These are phyloP conservation scores for Lepus europaeus DNA, from an alignment of 2,113 vertebrate genomes.

Conservation along the genomic window DNA sequence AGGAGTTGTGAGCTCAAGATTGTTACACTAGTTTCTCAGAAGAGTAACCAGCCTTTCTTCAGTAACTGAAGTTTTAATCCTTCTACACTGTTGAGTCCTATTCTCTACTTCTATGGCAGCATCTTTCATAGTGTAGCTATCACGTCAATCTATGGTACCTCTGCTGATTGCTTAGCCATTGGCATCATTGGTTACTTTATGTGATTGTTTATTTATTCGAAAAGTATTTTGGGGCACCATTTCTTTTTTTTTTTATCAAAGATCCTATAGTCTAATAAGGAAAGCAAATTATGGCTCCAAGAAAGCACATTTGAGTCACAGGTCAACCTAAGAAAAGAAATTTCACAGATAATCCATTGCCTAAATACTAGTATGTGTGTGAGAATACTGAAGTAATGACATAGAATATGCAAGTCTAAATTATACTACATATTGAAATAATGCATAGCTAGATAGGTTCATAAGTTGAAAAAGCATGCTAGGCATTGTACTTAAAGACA, in stretches of 20 bases:
- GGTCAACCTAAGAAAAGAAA: neutral
- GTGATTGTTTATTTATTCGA: slow-evolving; percentile 36
- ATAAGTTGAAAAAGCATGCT: neutral
- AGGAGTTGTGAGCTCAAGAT: neutral
- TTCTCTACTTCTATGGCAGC: neutral
- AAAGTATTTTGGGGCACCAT: neutral
- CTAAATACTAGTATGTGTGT: neutral
- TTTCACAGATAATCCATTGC: neutral
- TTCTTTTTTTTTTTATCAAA: neutral
- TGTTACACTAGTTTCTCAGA: slow-evolving; percentile 23
- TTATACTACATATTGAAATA: neutral
- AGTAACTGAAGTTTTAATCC: neutral
- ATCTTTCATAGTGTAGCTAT: neutral
- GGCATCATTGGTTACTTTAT: neutral
- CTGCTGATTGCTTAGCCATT: neutral
- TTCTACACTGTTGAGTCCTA: neutral
- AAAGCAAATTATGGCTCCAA: neutral
- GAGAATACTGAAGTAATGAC: neutral
- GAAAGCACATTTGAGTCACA: slow-evolving; percentile 5
- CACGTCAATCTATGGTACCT: neutral
- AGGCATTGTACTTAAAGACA: neutral
- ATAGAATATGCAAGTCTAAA: neutral
- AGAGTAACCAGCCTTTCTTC: slow-evolving; percentile 20
- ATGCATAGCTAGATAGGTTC: neutral
- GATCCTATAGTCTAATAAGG: neutral